Evolutionary conservation across 1,140 invertebrate species (phyloP).

Genomic region (Colletes latitarsis): DNA sequence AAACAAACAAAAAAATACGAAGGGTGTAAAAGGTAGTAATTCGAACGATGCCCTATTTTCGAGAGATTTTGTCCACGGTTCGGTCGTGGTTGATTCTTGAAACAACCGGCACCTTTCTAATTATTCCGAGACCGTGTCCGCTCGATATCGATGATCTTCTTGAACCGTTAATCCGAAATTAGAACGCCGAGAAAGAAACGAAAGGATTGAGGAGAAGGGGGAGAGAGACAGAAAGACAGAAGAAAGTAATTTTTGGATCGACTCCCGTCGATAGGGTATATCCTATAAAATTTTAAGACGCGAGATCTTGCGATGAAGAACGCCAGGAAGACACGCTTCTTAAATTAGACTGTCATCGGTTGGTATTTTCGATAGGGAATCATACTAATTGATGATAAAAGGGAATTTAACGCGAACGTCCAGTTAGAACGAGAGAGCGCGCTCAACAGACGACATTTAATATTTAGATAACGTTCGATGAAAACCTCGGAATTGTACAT

Average conservation of each 20-base stretch:
- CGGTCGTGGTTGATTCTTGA: neutral
- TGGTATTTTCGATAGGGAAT: constrained; percentile 4
- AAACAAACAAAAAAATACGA: neutral
- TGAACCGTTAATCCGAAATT: neutral
- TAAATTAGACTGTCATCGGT: constrained; percentile 5
- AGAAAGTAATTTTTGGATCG: no score
- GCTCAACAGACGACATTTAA: constrained; percentile 20
- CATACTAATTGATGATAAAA: neutral
- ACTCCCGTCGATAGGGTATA: neutral
- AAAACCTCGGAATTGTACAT: constrained; percentile 62
- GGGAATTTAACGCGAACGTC: neutral
- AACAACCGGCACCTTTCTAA: neutral
- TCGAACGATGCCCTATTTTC: neutral
- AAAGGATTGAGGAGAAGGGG: no score
- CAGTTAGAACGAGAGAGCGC: neutral
- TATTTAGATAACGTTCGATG: constrained; percentile 40
- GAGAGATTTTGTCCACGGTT: constrained; percentile 1
- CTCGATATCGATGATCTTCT: neutral
- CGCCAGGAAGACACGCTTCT: neutral
- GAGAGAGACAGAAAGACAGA: no score
- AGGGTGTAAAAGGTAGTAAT: neutral
- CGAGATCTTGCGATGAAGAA: neutral
- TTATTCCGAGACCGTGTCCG: neutral
- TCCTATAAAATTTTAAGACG: neutral
- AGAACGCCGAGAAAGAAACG: no score